These are phyloP conservation scores for Rhopalosiphum maidis DNA, from an alignment of 1,140 invertebrate species.

Conservation along the genomic window DNA sequence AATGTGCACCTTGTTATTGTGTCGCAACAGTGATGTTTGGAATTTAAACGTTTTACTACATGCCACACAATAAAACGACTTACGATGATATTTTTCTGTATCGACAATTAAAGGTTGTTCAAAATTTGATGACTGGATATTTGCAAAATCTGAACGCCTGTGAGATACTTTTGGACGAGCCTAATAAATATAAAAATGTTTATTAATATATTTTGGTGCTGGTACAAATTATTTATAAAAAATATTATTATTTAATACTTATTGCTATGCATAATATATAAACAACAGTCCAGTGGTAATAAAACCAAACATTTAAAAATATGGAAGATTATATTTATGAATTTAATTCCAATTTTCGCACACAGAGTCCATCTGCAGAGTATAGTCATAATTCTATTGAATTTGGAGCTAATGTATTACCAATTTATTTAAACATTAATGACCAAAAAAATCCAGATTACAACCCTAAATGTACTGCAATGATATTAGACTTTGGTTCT, in stretches of 20 bases:
- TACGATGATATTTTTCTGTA: constrained; percentile 56
- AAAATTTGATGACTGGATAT: constrained; percentile 52
- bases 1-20: constrained; percentile 61
- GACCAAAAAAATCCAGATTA: neutral
- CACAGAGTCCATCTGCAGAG: neutral
- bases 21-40: constrained; percentile 61
- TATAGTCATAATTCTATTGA: neutral
- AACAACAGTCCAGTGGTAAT: neutral
- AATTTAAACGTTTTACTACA: constrained; percentile 61
- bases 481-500: constrained; percentile 26
- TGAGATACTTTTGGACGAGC: constrained; percentile 32
- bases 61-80: constrained; percentile 60
- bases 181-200: neutral
- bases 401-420: neutral
- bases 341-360: neutral
- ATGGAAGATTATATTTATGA: neutral
- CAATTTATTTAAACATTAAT: constrained; percentile 29
- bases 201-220: neutral
- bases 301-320: neutral
- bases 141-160: neutral
- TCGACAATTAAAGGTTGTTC: constrained; percentile 38
- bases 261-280: neutral
- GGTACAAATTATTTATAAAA: constrained; percentile 11
- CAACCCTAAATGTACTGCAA: neutral
- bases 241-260: neutral